Percentiles rank a stretch among this genome's conserved stretches.
phyloP scores from a whole-genome alignment of 2,888 invertebrate genomes.

The Gonocerus acuteangulatus region DNA sequence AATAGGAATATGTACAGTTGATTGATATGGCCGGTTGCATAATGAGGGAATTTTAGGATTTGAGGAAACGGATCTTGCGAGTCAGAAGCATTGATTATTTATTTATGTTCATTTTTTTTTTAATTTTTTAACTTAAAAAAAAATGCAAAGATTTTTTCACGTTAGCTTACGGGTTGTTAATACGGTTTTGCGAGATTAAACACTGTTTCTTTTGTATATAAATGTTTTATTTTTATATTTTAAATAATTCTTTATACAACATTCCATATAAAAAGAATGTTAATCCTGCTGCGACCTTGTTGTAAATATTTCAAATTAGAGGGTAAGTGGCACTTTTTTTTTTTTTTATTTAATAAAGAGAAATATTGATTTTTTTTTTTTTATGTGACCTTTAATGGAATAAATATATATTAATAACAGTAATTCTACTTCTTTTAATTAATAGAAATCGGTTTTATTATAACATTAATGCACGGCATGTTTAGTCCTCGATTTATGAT shows the following conservation, averaged over 20 bases:
- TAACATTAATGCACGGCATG: no score
- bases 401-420: no score
- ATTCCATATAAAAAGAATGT: slow-evolving; percentile 12
- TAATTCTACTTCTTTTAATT: no score
- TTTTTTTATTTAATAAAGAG: background rate
- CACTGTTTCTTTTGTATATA: slow-evolving; percentile 25
- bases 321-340: slow-evolving; percentile 17
- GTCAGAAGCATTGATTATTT: background rate
- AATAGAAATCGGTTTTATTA: no score
- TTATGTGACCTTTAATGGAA: no score
- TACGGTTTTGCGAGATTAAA: slow-evolving; percentile 10
- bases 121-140: background rate
- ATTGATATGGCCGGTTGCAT: background rate
- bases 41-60: background rate
- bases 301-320: slow-evolving; percentile 18
- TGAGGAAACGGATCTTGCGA: background rate
- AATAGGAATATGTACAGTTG: background rate
- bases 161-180: slow-evolving; percentile 19
- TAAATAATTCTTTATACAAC: slow-evolving; percentile 10
- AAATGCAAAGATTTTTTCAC: background rate
- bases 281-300: slow-evolving; percentile 18
- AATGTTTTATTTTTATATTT: slow-evolving; percentile 24
- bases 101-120: background rate
- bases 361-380: no score
- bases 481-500: no score